Base-by-base conservation (phyloP, 2,888 invertebrate genomes). In the Orthosia gothica region DNA sequence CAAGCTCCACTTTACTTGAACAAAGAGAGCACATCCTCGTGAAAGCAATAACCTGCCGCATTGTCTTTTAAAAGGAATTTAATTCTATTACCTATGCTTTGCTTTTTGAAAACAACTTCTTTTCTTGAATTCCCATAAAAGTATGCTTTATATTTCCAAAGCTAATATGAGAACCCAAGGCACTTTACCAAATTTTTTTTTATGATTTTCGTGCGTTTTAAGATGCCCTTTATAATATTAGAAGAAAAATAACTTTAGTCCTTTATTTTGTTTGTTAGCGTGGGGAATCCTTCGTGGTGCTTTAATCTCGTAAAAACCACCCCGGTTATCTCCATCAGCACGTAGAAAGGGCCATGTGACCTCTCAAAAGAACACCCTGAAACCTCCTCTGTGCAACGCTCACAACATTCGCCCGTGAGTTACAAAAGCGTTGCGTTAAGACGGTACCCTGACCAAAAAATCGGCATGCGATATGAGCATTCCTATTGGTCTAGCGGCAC, bases 51-150 rank as follows among this genome's bases (percentile, higher is more conserved):
- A 54, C 23, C 23, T 23, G 63, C 12, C 16, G 47, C 55, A 40
- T 75, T 55, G n/a, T 64, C 49, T 47, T 75, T n/a, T 40, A 13
- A 40, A 55, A 32, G 64, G 47, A 63, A 73, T 32, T 74, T 16
- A 54, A 54, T 62, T 63, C 20, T 16, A 47, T 61, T 47, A 59
- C 15, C 15, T 73, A 40, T 9, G 23, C 40, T 40, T 23, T 26
- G 18, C 18, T 74, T 20, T 59, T 20, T 47, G 20, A 32, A 52
- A 52, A 18, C 15, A 50, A 49, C 7, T 5, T 2, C 45, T 71
- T 57, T 71, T 40, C 23, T 50, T 18, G 5, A 71, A 4, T 40
- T n/a, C 26, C 23, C n/a, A 52, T 40, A 4, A 18, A 20, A 61
- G 11, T 13, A 26, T 13, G 18, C 18, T 47, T 23, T 23, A 15